Evolutionary conservation across 1,140 invertebrate genomes (phyloP).

Genomic region (Acromyrmex heyeri): DNA sequence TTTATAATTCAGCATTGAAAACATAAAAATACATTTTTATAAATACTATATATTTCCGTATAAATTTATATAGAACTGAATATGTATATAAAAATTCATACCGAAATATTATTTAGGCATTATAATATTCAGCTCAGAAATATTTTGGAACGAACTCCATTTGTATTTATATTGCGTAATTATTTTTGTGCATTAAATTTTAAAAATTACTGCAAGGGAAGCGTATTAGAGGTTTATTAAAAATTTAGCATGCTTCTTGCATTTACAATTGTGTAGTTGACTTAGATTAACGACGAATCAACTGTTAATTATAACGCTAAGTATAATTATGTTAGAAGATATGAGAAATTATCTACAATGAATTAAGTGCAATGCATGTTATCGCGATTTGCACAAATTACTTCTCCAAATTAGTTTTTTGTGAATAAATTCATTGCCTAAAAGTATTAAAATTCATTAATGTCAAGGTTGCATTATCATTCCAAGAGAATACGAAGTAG

Average conservation of each 20-base stretch:
- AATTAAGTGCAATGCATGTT: conserved; percentile 52
- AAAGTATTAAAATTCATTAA: conserved; percentile 20
- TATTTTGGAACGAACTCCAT: conserved; percentile 16
- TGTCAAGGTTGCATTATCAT: conserved; percentile 18
- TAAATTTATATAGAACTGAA: too few relatives aligned
- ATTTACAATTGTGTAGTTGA: conserved; percentile 32
- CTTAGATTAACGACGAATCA: conserved; percentile 12
- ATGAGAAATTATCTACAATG: not conserved
- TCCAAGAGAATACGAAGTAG: not conserved
- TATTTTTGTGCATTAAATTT: conserved; percentile 33
- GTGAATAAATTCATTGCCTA: conserved; percentile 16
- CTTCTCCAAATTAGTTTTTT: not conserved
- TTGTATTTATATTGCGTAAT: not conserved
- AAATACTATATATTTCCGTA: too few relatives aligned
- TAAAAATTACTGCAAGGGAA: not conserved
- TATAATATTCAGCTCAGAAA: not conserved
- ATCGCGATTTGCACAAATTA: conserved; percentile 41
- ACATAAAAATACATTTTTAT: too few relatives aligned
- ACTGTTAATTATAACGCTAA: conserved; percentile 24
- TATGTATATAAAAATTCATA: too few relatives aligned
- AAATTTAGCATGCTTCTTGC: conserved; percentile 21
- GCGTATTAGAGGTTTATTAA: conserved; percentile 13
- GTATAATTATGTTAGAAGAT: not conserved
- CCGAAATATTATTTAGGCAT: too few relatives aligned
- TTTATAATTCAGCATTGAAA: too few relatives aligned